phyloP scores from a whole-genome alignment of 2,113 vertebrate species.

The Seriola rivoliana region DNA sequence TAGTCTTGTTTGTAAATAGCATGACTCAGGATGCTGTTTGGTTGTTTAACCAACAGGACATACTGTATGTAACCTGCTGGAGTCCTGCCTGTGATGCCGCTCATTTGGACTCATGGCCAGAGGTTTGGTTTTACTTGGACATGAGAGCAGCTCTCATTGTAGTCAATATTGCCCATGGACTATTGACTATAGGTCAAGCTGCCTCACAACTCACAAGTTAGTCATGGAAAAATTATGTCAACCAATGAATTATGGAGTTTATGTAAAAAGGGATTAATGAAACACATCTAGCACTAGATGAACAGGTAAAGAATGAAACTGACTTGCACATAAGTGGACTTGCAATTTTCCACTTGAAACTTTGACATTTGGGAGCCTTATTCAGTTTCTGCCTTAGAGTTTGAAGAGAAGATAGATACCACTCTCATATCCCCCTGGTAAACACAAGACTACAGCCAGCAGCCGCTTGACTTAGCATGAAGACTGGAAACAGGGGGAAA shows the following conservation, averaged over 20 bases:
- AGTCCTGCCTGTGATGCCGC: constrained; percentile 31
- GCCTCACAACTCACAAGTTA: neutral
- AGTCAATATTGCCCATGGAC: constrained; percentile 56
- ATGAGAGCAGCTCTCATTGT: constrained; percentile 41
- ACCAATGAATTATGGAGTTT: neutral
- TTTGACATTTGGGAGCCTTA: neutral
- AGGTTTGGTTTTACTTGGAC: constrained; percentile 45
- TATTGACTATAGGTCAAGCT: constrained; percentile 45
- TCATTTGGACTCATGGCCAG: constrained; percentile 14
- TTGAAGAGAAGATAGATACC: neutral
- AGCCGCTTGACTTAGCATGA: neutral
- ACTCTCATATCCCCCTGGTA: neutral
- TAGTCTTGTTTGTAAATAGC: constrained; percentile 57
- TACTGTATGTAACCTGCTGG: constrained; percentile 37
- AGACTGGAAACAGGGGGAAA: neutral
- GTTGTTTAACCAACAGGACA: constrained; percentile 34
- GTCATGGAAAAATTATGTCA: neutral
- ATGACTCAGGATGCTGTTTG: constrained; percentile 45
- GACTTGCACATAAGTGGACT: no score
- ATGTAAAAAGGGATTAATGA: neutral
- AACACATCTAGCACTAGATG: neutral
- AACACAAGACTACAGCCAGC: no score
- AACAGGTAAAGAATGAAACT: neutral
- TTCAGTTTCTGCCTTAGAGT: neutral
- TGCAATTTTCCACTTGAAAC: neutral